Evolutionary conservation across 2,113 vertebrate genomes (phyloP), one percentile per base, ranked within the genome.

Genomic region (Chaetodon trifascialis): DNA sequence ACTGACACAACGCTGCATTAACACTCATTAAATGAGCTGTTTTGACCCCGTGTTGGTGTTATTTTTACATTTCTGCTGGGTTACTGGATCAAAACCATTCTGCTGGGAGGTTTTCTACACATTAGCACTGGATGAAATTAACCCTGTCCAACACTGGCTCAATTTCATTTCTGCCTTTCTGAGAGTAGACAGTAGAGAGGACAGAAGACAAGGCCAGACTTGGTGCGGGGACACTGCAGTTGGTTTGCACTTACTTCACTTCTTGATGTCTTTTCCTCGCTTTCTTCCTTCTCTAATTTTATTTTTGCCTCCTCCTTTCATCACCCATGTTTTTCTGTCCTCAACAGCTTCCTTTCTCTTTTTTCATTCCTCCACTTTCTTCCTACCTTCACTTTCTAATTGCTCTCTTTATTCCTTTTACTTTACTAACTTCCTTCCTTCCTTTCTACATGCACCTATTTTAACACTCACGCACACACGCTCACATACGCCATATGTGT

Each of bases 401-500:
- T 36, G 30, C n/a, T 73, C 30, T 49, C 16, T 15, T 10, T 55
- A 21, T 34, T 30, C 5, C 6, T 11, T 56, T 47, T 17, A 16
- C 5, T 60, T 46, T 60, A 2, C 67, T 40, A 16, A 6, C 30
- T 64, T 30, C 12, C 36, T 38, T 52, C 44, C 7, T 21, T 30
- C 47, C n/a, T 52, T 49, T 42, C 17, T 60, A 17, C 5, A 54
- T 16, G 21, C 17, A 42, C 17, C 34, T 75, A 23, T 46, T 70
- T 42, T 52, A 42, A 30, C 56, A 73, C 69, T 36, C 47, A 49
- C 65, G 16, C 38, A 72, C n/a, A 65, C 19, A 44, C 52, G 70
- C 46, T 46, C 38, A 58, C 38, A 68, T 62, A 63, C 62, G 34
- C 76, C 76, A 75, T 82, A 80, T 73, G 64, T 55, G 68, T 58